phyloP scores from a whole-genome alignment of 2,888 invertebrate species.

The Heliconius ismenius region DNA sequence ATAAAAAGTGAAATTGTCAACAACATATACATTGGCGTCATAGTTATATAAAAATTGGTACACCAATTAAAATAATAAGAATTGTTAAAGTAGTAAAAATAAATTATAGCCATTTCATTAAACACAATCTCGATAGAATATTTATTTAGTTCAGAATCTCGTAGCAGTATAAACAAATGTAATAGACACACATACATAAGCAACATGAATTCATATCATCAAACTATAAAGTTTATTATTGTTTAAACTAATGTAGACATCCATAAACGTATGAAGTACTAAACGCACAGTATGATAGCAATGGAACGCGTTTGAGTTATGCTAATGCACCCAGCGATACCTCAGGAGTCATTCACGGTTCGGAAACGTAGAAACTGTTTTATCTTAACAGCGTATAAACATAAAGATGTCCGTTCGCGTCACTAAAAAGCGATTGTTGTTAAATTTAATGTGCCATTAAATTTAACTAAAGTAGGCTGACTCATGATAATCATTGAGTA shows the following conservation, averaged over 20 bases:
- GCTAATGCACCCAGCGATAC: slow-evolving; percentile 51
- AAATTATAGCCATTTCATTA: background rate
- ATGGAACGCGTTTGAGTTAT: slow-evolving; percentile 51
- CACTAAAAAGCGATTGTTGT: slow-evolving; percentile 78
- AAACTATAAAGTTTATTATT: slow-evolving; percentile 15
- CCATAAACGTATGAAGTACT: slow-evolving; percentile 36
- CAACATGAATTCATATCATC: slow-evolving; percentile 15
- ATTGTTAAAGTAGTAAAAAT: background rate
- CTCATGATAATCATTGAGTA: slow-evolving; percentile 61
- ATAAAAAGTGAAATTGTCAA: background rate
- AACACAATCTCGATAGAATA: background rate
- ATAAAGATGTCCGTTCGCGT: slow-evolving; percentile 73
- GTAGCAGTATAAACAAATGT: background rate
- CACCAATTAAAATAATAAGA: background rate
- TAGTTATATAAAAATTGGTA: background rate
- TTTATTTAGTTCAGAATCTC: slow-evolving; percentile 3
- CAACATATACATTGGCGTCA: background rate
- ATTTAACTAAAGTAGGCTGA: slow-evolving; percentile 64
- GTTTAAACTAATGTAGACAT: slow-evolving; percentile 20
- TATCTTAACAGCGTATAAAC: slow-evolving; percentile 74
- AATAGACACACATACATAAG: background rate
- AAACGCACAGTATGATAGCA: slow-evolving; percentile 49
- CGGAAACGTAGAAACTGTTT: slow-evolving; percentile 56
- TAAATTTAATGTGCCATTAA: slow-evolving; percentile 77
- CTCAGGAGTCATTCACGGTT: slow-evolving; percentile 47